These are phyloP conservation scores for Eumaeus atala DNA, from an alignment of 1,140 invertebrate species.

Conservation along the genomic window DNA sequence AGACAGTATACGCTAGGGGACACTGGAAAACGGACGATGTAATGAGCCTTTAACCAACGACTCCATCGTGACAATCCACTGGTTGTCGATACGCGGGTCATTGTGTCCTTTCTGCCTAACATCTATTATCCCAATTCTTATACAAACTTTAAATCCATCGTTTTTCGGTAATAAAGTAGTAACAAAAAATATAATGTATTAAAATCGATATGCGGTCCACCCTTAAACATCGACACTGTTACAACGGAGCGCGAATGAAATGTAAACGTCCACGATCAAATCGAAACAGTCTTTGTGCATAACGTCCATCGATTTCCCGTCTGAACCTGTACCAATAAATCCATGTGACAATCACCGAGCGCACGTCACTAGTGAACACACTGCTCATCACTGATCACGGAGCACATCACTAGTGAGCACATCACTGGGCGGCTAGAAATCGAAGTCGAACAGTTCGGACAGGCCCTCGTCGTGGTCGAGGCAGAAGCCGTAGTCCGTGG, in stretches of 20 bases:
- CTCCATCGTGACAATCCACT: too few species aligned
- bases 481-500: constrained; percentile 89
- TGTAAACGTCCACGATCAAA: not conserved
- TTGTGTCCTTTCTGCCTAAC: too few species aligned
- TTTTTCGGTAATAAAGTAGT: too few species aligned
- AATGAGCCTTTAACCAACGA: too few species aligned
- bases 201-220: constrained; percentile 3
- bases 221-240: not conserved
- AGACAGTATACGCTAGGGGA: too few species aligned
- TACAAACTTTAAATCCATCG: too few species aligned
- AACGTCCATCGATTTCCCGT: constrained; percentile 15
- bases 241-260: constrained; percentile 5
- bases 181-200: too few species aligned
- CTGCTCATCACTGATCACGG: not conserved
- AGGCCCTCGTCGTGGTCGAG: constrained; percentile 88
- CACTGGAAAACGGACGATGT: too few species aligned
- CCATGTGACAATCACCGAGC: constrained; percentile 10
- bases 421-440: constrained; percentile 47
- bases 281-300: constrained; percentile 23
- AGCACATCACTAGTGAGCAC: not conserved
- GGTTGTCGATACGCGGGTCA: too few species aligned
- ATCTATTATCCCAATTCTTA: too few species aligned
- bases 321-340: constrained; percentile 2
- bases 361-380: not conserved
- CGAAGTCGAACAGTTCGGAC: constrained; percentile 89